phyloP scores from a whole-genome alignment of 2,797 vertebrate genomes.

The Takifugu ocellatus region DNA sequence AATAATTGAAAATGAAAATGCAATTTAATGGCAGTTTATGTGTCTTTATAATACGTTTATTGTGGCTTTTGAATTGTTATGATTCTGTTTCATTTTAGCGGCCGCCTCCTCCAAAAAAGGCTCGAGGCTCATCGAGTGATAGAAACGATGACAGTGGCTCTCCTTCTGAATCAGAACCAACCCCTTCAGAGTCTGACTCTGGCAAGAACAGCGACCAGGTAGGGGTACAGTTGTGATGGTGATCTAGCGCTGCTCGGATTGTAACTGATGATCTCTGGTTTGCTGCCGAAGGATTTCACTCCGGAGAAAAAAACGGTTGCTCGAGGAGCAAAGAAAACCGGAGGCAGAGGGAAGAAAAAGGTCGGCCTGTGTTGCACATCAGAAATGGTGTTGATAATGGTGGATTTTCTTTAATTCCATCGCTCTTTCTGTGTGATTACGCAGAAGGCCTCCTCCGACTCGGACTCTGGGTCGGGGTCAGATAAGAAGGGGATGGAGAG shows the following conservation, averaged over 20 bases:
- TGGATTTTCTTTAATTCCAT: neutral
- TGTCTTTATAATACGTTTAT: neutral
- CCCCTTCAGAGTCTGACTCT: conserved; percentile 87
- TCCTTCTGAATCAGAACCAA: conserved; percentile 87
- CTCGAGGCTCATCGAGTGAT: conserved; percentile 86
- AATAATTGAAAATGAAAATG: neutral
- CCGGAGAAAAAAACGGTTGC: conserved; percentile 85
- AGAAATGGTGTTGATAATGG: neutral
- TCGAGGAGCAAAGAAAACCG: conserved; percentile 63
- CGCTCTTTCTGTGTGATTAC: conserved; percentile 3
- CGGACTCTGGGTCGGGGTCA: conserved; percentile 82
- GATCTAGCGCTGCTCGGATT: neutral
- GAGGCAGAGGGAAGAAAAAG: conserved; percentile 74
- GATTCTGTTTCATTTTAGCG: conserved; percentile 36
- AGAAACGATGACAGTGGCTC: conserved; percentile 83
- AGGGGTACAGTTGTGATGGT: neutral
- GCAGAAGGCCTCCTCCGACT: conserved; percentile 85
- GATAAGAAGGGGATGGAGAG: conserved; percentile 71
- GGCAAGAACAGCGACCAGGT: conserved; percentile 97
- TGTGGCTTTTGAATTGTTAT: neutral
- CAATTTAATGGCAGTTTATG: neutral
- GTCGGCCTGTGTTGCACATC: conserved; percentile 27
- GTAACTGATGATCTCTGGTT: conserved; percentile 5
- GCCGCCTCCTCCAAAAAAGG: conserved; percentile 79
- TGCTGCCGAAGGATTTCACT: conserved; percentile 86